These are phyloP conservation scores for Sanderia malayensis DNA, from an alignment of 30 jellyfish, hydroid and myxozoan genomes.

Conservation along the genomic window DNA sequence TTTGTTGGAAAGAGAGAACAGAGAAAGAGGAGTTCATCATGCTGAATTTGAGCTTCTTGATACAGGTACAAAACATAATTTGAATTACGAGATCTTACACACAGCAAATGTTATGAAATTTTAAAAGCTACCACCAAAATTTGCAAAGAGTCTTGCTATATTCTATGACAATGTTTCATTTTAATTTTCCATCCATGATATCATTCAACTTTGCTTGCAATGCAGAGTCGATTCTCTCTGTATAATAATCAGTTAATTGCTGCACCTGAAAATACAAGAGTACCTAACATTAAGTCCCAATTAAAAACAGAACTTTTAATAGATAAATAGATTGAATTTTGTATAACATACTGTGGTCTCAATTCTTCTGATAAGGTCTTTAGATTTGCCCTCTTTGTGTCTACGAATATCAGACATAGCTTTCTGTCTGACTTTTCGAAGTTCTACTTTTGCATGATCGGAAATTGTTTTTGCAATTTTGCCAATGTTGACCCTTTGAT, in stretches of 20 bases:
- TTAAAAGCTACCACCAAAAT: too few relatives aligned
- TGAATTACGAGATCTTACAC: too few relatives aligned
- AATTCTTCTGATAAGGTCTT: constrained; percentile 50
- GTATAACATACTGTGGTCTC: constrained; percentile 38
- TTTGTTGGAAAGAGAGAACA: constrained; percentile 60
- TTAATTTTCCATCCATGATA: constrained; percentile 8
- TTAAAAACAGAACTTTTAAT: neutral
- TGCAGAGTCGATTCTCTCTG: constrained; percentile 31
- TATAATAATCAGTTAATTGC: constrained; percentile 37
- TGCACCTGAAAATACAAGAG: constrained; percentile 32
- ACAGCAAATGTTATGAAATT: too few relatives aligned
- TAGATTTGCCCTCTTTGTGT: constrained; percentile 54
- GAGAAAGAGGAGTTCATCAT: constrained; percentile 45
- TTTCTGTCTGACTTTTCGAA: constrained; percentile 57
- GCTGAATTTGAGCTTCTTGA: constrained; percentile 83
- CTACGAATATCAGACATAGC: constrained; percentile 55
- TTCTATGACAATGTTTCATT: too few relatives aligned
- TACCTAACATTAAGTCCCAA: neutral
- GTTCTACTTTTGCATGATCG: constrained; percentile 38
- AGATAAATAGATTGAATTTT: too few relatives aligned
- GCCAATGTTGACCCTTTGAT: constrained; percentile 28
- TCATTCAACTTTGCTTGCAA: constrained; percentile 31
- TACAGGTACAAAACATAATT: too few relatives aligned
- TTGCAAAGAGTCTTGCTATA: too few relatives aligned
- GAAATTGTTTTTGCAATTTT: constrained; percentile 45